Base-by-base conservation (phyloP, 2,888 invertebrate genomes). In the Caradrina clavipalpis region DNA sequence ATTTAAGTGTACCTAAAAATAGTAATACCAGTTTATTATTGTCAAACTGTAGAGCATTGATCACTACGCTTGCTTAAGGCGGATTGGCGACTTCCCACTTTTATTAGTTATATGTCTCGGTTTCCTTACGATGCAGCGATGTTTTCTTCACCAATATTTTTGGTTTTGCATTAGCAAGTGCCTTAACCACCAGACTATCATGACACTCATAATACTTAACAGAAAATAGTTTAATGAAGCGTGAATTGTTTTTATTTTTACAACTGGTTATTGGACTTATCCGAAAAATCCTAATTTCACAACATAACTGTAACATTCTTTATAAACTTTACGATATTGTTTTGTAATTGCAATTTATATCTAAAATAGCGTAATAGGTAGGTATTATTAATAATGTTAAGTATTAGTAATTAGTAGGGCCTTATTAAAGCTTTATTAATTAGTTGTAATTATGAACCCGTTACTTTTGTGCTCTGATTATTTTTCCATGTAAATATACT, bases 341-440 rank as follows among this genome's bases (percentile, higher is more conserved):
- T 84, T 70, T 78, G 73, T 90, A 88, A 89, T 89, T 90, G 81
- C 86, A 81, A 89, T 90, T 88, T 89, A 91, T 89, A 79, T 68
- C 51, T 60, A 62, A 73, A 73, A 69, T 56, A 47, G 15, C 15
- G 17, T 70, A 55, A 55, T 62, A 60, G 11, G 42, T 26, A 26
- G 8, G 35, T 72, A 50, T n/a, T 70, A 39, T 19, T 56, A 22
- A 59, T 60, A 74, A 61, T 70, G 81, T 81, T 80, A 82, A 84
- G 82, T 80, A 82, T 81, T 69, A 80, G 74, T 78, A 82, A 80
- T 83, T 82, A 75, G 53, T 73, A 60, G 42, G 26, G 69, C 64
- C 62, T 77, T 80, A 83, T 73, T 57, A 75, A 58, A 71, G 71
- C 66, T 70, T 72, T 77, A 80, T 75, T 72, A 42, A 62, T 81